Evolutionary conservation across 2,888 invertebrate genomes (phyloP).

Genomic region (Phymatocera aterrima): DNA sequence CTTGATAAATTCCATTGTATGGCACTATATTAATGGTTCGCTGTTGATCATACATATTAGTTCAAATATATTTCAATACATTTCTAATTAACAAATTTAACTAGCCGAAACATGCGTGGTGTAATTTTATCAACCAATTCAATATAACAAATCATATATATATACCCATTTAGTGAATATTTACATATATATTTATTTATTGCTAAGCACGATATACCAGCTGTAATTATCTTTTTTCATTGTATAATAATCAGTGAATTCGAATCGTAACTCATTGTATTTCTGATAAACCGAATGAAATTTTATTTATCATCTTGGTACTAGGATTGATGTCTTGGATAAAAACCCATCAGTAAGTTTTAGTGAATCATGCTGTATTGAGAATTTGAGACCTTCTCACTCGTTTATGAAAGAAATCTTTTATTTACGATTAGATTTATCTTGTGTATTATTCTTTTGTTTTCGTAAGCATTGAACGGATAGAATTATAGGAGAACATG

Average conservation of each 20-base stretch:
- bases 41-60: slow-evolving; percentile 49
- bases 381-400: too few relatives aligned
- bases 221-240: not conserved
- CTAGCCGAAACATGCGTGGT: slow-evolving; percentile 42
- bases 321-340: not conserved
- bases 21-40: slow-evolving; percentile 60
- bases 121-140: not conserved
- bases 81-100: slow-evolving; percentile 48
- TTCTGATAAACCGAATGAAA: not conserved
- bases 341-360: slow-evolving; percentile 24
- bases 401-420: too few relatives aligned
- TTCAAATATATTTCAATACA: not conserved
- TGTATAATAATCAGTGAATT: not conserved
- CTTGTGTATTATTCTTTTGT: too few relatives aligned
- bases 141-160: not conserved
- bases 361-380: too few relatives aligned
- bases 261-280: slow-evolving; percentile 25
- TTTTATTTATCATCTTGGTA: not conserved
- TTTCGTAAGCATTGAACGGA: too few relatives aligned
- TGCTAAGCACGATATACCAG: slow-evolving; percentile 1
- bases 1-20: slow-evolving; percentile 56
- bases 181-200: not conserved
- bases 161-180: too few relatives aligned
- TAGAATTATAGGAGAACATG: not conserved
- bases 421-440: too few relatives aligned